These are phyloP conservation scores for Hirtodrosophila confusa DNA, from an alignment of 2,888 invertebrate species.

Conservation along the genomic window DNA sequence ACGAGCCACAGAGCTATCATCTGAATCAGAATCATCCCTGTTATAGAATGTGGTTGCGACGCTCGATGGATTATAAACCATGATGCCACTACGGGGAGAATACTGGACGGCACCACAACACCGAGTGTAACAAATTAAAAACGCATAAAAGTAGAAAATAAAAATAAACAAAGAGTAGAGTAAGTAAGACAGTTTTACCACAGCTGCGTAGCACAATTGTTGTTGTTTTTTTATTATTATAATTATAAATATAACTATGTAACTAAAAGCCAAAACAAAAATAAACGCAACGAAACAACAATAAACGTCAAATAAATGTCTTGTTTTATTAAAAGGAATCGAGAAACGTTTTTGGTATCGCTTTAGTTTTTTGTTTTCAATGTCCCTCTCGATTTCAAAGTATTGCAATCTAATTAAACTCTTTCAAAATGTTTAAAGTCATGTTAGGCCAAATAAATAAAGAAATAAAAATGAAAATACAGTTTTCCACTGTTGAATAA, in stretches of 20 bases:
- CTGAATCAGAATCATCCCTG: constrained; percentile 70
- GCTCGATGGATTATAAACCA: constrained; percentile 45
- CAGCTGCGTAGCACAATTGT: constrained; percentile 10
- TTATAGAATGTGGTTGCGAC: constrained; percentile 38
- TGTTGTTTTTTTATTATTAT: constrained; percentile 15
- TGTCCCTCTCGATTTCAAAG: constrained; percentile 68
- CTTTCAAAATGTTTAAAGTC: constrained; percentile 30
- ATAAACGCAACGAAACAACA: constrained; percentile 15
- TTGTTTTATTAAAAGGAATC: constrained; percentile 10
- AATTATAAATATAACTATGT: constrained; percentile 9
- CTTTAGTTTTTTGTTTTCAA: constrained; percentile 13
- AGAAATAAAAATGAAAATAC: constrained; percentile 12
- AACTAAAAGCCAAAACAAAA: constrained; percentile 16
- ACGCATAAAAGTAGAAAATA: constrained; percentile 58
- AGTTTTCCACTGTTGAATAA: constrained; percentile 14
- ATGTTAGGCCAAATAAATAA: constrained; percentile 36
- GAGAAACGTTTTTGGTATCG: constrained; percentile 12
- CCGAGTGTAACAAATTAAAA: constrained; percentile 43
- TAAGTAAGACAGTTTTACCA: constrained; percentile 42
- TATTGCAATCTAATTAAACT: constrained; percentile 77
- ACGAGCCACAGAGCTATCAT: constrained; percentile 53
- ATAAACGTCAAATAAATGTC: constrained; percentile 12
- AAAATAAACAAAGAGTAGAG: constrained; percentile 67
- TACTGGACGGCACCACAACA: constrained; percentile 46
- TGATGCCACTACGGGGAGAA: constrained; percentile 44